Evolutionary conservation across 2,113 vertebrate species (phyloP).

Genomic region (Fulica atra): DNA sequence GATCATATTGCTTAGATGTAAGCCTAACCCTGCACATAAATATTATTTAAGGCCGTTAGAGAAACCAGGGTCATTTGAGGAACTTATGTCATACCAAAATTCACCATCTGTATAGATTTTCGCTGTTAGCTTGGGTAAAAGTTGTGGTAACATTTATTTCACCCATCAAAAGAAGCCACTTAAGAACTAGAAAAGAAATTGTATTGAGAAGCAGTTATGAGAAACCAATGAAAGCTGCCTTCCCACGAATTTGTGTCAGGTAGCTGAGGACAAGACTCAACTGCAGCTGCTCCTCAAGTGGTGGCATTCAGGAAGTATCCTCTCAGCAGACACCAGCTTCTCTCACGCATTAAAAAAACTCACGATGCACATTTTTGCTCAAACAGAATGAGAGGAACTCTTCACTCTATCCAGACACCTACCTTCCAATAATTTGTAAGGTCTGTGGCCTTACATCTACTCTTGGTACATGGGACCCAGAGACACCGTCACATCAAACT

Average conservation of each 20-base stretch:
- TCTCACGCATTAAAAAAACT: not conserved
- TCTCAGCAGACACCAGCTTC: not conserved
- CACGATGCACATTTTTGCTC: not conserved
- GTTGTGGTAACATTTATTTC: not conserved
- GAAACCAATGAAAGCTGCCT: slow-evolving; percentile 1
- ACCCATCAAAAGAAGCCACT: not conserved
- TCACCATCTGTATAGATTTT: not conserved
- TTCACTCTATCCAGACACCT: not conserved
- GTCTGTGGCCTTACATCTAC: not conserved
- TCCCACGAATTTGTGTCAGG: not conserved
- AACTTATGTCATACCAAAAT: slow-evolving; percentile 6
- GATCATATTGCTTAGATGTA: not conserved
- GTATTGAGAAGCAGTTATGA: not conserved
- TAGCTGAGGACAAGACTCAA: not conserved
- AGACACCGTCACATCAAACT: not conserved
- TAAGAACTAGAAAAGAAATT: slow-evolving; percentile 11
- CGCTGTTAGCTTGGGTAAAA: not conserved
- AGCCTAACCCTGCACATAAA: not conserved
- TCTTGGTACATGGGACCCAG: not conserved
- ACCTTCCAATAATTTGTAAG: not conserved
- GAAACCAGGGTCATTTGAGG: slow-evolving; percentile 10
- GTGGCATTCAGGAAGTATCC: not conserved
- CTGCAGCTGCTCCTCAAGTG: not conserved
- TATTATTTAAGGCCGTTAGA: not conserved
- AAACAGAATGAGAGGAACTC: not conserved